A percentile compares a stretch with the other conserved stretches of the same genome.
Evolutionary conservation across 2,113 vertebrate species (phyloP).

Genomic region (Salvelinus fontinalis): DNA sequence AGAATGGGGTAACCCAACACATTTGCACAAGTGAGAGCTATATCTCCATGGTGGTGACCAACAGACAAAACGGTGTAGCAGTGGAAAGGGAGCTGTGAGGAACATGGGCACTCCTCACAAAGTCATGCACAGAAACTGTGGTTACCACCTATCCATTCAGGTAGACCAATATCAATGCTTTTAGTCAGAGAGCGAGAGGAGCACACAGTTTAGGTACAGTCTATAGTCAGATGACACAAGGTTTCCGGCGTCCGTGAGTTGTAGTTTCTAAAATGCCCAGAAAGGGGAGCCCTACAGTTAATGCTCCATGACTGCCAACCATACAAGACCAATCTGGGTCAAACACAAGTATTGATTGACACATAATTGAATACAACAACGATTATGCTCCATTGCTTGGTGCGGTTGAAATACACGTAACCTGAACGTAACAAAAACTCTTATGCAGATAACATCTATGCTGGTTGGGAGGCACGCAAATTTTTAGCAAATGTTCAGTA

Average conservation of each 20-base stretch:
- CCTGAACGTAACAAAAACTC: not conserved
- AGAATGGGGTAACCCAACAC: conserved; percentile 46
- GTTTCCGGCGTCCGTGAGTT: conserved; percentile 24
- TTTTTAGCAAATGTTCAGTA: conserved; percentile 68
- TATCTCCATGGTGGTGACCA: conserved; percentile 35
- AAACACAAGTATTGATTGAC: conserved; percentile 45
- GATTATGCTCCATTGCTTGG: conserved; percentile 54
- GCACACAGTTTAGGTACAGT: conserved; percentile 33
- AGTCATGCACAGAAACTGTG: conserved; percentile 63
- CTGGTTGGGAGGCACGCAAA: conserved; percentile 61
- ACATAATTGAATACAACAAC: conserved; percentile 43
- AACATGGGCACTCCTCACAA: conserved; percentile 35
- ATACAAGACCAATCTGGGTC: conserved; percentile 45
- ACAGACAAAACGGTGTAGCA: conserved; percentile 53
- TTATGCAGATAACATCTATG: conserved; percentile 56
- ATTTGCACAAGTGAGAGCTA: conserved; percentile 50
- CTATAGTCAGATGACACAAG: conserved; percentile 18
- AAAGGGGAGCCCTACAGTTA: conserved; percentile 55
- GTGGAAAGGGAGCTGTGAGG: conserved; percentile 42
- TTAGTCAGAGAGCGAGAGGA: not conserved
- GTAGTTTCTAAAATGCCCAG: conserved; percentile 49
- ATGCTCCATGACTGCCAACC: conserved; percentile 44
- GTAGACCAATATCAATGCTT: not conserved
- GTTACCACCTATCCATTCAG: not conserved
- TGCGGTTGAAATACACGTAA: conserved; percentile 62